A percentile compares a stretch with the other conserved stretches of the same genome.
Evolutionary conservation across 2,797 vertebrate species (phyloP).

Genomic region (Catharus ustulatus): DNA sequence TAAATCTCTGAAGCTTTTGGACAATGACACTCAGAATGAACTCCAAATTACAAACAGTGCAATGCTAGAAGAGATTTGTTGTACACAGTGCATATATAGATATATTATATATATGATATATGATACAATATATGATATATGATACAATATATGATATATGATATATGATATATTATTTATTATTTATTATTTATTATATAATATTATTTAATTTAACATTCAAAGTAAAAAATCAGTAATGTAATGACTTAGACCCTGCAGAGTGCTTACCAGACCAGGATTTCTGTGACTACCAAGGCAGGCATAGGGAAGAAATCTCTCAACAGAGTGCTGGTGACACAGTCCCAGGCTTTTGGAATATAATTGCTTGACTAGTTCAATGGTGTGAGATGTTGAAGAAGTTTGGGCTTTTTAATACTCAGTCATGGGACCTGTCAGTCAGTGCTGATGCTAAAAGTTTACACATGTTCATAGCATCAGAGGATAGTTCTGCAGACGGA

Average conservation of each 20-base stretch:
- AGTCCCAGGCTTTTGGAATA: background rate
- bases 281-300: background rate
- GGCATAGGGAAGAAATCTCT: background rate
- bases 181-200: no score
- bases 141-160: no score
- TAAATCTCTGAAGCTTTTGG: background rate
- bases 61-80: background rate
- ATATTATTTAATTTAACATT: background rate
- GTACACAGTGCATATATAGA: background rate
- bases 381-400: background rate
- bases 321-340: background rate
- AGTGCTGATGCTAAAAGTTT: background rate
- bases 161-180: no score
- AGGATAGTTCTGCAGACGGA: background rate
- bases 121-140: no score
- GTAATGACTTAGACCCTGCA: background rate
- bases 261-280: fast-evolving
- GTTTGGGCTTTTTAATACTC: background rate
- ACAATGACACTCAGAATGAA: background rate
- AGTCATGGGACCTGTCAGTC: background rate
- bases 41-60: background rate
- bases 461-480: fast-evolving
- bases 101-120: no score
- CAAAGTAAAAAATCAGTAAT: background rate
- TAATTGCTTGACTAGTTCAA: background rate